These are phyloP conservation scores for Homarus americanus DNA, from an alignment of 1,140 invertebrate genomes.

Conservation along the genomic window DNA sequence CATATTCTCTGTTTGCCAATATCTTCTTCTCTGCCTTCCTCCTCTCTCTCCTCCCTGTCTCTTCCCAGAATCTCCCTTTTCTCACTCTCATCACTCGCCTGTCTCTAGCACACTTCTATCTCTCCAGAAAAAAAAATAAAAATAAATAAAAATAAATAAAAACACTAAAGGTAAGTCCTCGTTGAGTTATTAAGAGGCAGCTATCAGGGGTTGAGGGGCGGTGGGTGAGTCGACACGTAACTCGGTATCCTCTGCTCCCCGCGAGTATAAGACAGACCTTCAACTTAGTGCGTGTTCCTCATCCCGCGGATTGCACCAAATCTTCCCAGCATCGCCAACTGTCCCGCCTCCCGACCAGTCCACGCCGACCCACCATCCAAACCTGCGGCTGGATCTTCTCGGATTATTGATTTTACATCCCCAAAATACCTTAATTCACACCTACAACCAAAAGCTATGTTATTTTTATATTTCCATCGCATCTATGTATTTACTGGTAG, in stretches of 20 bases:
- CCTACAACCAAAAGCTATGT: not conserved
- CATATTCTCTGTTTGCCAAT: not conserved
- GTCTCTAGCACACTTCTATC: no score
- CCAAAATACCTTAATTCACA: not conserved
- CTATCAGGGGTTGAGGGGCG: conserved; percentile 15
- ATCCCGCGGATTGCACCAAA: conserved; percentile 40
- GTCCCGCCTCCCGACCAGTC: not conserved
- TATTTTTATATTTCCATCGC: no score
- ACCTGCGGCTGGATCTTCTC: not conserved
- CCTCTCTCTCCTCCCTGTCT: not conserved
- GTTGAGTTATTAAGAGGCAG: conserved; percentile 42
- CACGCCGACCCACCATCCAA: not conserved
- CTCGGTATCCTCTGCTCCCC: conserved; percentile 49
- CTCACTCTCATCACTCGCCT: not conserved
- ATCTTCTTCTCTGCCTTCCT: not conserved
- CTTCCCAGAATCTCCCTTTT: no score
- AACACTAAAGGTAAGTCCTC: not conserved
- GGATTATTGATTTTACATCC: not conserved
- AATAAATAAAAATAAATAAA: no score
- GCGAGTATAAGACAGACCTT: conserved; percentile 48
- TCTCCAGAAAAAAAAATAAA: not conserved
- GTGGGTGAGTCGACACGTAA: conserved; percentile 51
- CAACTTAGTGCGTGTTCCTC: conserved; percentile 32
- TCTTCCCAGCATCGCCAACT: conserved; percentile 38
- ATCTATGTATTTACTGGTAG: not conserved